Base-by-base conservation (phyloP, 2,797 vertebrate species). In the Hoplostethus mediterraneus region DNA sequence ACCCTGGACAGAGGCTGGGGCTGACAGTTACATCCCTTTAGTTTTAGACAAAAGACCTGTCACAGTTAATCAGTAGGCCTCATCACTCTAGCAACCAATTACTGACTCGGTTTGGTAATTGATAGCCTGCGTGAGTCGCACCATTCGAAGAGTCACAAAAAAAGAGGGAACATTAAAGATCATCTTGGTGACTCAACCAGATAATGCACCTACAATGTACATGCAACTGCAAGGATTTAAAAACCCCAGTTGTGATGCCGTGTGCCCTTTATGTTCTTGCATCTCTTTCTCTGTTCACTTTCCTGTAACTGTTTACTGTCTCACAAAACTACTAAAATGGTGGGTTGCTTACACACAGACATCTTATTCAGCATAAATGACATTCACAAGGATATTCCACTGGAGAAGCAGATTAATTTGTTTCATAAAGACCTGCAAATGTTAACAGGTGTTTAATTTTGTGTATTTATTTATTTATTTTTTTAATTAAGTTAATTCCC, bases 21-120 rank as follows among this genome's bases (percentile, higher is more conserved):
- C 42, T 4, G 76, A 89, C 81, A 77, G 84, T 74, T 76, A 71
- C 77, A 73, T 73, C 83, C 76, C 82, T 74, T 81, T 77, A 74
- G 72, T 70, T 75, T 36, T 0, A 71, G 65, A 92, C 88, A 92
- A 92, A 92, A 55, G 83, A 85, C 52, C 9, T 38, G 82, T 84
- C 75, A 28, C 70, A 25, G 77, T 87, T 67, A 84, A 83, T 87
- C 78, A 78, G 31, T 28, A 54, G 66, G 63, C 55, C 62, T 82
- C 75, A 81, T 85, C 67, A 67, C 68, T 88, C 54, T 51, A 75
- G 71, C 75, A 74, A 81, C 71, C 87, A 85, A 87, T 81, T 86
- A 72, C 77, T 88, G 61, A 83, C 74, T 81, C 57, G 56, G 59
- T 85, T 55, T 75, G 79, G 63, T 81, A 80, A 85, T 83, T 74